Base-by-base conservation (phyloP, 2,888 invertebrate species). In the Cryptus viduatorius region DNA sequence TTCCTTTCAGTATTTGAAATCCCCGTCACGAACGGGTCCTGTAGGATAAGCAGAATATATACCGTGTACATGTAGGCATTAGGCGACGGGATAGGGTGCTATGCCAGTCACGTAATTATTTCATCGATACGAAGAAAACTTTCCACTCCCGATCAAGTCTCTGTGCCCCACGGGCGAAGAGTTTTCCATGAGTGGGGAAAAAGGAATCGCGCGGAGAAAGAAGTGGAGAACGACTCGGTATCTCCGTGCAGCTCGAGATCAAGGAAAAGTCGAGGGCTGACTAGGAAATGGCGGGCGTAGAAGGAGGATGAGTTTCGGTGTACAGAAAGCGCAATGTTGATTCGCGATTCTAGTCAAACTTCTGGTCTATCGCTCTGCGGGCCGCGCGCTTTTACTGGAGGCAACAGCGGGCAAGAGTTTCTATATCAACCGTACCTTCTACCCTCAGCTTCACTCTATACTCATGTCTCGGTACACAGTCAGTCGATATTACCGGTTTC, bases 51-150 rank as follows among this genome's bases (percentile, higher is more conserved):
- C 24, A 59, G 29, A 19, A 24, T 42, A 19, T 59, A 42, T 24
- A 37, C 42, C 14, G 10, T 46, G 31, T 50, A 37, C 61, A 61
- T n/a, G 44, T 75, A 64, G 46, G 37, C 31, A 61, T 53, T 44
- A 8, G 24, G 76, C 42, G 76, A 37, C 56, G 19, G 24, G 37
- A 48, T 16, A 4, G 24, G n/a, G 46, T 42, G 44, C 5, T 19
- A 79, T 76, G 79, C 69, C 48, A 19, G 85, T 79, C 79, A 82
- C 76, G 85, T 82, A 82, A 85, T 83, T 82, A 85, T 84, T 80
- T 80, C 84, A 77, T 80, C 84, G 84, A 71, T 77, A 72, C 29
- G 81, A 68, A 68, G 72, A 46, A 75, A 83, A 83, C 53, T 83
- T 79, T 83, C 75, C 64, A 69, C 75, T 79, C 50, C 44, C 44